Evolutionary conservation across 2,888 invertebrate species (phyloP).

Genomic region (Buathra laborator): DNA sequence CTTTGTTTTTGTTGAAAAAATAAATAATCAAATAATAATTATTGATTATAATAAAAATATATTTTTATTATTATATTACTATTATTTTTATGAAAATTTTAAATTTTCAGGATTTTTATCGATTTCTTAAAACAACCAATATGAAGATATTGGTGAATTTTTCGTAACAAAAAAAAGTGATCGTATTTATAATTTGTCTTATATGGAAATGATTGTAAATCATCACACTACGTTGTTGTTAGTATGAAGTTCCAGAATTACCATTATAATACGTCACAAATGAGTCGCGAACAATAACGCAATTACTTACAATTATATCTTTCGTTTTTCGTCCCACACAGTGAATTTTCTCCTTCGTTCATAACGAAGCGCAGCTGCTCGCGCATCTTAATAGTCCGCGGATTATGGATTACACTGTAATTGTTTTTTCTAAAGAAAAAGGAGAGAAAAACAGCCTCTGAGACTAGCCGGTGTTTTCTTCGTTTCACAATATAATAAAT

Average conservation of each 20-base stretch:
- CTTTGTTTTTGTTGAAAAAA: neutral
- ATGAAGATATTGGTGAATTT: too few species aligned
- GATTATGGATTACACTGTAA: constrained; percentile 3
- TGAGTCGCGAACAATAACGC: neutral
- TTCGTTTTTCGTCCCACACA: neutral
- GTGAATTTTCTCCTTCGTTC: neutral
- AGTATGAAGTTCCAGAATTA: too few species aligned
- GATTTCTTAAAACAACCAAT: too few species aligned
- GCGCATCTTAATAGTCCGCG: constrained; percentile 1
- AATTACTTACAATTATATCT: constrained; percentile 25
- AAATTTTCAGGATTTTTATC: too few species aligned
- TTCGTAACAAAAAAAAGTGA: too few species aligned
- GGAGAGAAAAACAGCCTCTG: neutral
- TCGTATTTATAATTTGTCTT: too few species aligned
- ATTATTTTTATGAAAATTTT: too few species aligned
- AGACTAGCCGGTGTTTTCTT: neutral
- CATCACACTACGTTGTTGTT: too few species aligned
- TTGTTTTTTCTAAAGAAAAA: constrained; percentile 21
- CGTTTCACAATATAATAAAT: constrained; percentile 3
- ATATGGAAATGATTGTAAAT: too few species aligned
- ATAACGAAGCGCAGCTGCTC: constrained; percentile 41
- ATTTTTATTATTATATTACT: too few species aligned
- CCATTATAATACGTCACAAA: neutral
- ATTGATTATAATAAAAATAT: too few species aligned
- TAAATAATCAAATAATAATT: too few species aligned